phyloP scores from a whole-genome alignment of 1,140 invertebrate genomes.

The Manduca sexta region DNA sequence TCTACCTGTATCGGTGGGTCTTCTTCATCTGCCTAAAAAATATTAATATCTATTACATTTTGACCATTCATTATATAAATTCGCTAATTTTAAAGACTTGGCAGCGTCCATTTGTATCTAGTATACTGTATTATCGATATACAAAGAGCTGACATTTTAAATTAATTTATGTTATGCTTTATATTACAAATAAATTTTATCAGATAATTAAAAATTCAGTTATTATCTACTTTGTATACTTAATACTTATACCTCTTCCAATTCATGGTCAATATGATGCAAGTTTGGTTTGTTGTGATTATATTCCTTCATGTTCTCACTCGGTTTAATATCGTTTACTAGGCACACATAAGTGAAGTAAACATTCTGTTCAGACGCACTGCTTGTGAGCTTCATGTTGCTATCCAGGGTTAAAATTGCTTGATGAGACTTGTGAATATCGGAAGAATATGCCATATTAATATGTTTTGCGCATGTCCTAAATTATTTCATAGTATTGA shows the following conservation, averaged over 20 bases:
- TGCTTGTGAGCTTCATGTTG: constrained; percentile 37
- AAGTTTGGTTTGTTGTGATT: constrained; percentile 2
- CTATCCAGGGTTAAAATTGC: constrained; percentile 7
- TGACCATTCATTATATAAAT: too few species aligned
- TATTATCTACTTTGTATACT: not conserved
- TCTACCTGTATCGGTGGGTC: constrained; percentile 42
- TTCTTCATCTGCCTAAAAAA: constrained; percentile 24
- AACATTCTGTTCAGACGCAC: constrained; percentile 48
- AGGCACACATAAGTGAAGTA: constrained; percentile 51
- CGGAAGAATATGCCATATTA: too few species aligned
- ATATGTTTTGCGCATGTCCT: too few species aligned
- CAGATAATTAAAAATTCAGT: too few species aligned
- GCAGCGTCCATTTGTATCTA: too few species aligned
- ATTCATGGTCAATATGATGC: not conserved
- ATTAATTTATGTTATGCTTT: too few species aligned
- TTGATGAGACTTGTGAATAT: too few species aligned
- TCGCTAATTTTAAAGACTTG: too few species aligned
- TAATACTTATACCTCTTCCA: constrained; percentile 23
- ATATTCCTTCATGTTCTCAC: not conserved
- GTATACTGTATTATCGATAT: too few species aligned
- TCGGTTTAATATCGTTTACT: constrained; percentile 36
- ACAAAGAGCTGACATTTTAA: too few species aligned
- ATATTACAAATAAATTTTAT: too few species aligned
- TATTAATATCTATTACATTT: not conserved
- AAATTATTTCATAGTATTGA: too few species aligned